Evolutionary conservation across 2,797 vertebrate genomes (phyloP), one percentile per base, ranked within the genome.

Genomic region (Chrosomus eos): DNA sequence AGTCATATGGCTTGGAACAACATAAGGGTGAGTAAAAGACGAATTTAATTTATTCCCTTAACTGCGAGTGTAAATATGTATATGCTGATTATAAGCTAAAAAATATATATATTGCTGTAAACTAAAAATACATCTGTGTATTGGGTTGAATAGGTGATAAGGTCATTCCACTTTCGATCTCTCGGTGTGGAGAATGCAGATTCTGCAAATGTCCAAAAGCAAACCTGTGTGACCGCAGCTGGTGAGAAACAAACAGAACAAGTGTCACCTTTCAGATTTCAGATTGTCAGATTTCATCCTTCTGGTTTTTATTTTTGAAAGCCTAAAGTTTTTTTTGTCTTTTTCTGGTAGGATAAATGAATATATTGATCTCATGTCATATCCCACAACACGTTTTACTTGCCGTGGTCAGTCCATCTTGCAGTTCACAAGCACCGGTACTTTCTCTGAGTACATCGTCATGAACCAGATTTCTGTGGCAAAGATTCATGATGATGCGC

Each of bases 381-480:
- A 92, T 11, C 88, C 90, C 4, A 96, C 93, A 11, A 95, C 95
- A 90, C 95, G 97, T 87, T 95, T 99, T 43, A 96, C 93, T 80
- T 99, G 97, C 90, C 98, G 94, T 91, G 98, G 97, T 28, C 95
- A 96, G 90, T 95, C 95, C 82, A 33, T 99, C 86, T 93, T 96
- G 77, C 98, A 99, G 91, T 99, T 97, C 88, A 93, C 96, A 95
- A 96, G 97, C 45, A 98, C 96, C 76, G 97, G 97, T 89, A 99
- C 98, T 3, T 99, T 99, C 92, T 98, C 97, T 0, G 94, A 99
- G 89, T 99, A 98, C 88, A 98, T 96, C 0, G 97, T 99, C 72
- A 90, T 98, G 33, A 94, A 97, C 9, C 96, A 98, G 87, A 95
- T 96, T 16, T 94, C 96, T 0, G 92, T 98, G 85, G 95, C 96